Conservation (phyloP, 2,888 invertebrate species). For the Cristatella mucedo region DNA sequence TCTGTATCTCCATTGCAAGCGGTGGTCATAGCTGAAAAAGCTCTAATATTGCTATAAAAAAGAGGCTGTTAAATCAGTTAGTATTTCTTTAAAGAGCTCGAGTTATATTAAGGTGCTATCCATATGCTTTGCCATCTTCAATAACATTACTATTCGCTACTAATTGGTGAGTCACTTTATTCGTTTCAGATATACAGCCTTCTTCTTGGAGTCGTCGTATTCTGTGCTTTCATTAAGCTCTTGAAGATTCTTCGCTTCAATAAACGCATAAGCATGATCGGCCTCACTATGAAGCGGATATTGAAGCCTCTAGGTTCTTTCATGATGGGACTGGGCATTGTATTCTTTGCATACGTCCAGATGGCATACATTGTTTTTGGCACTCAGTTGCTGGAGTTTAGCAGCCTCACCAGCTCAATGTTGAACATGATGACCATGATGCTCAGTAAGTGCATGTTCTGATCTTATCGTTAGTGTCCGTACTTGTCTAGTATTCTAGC, state of each 20-base stretch:
- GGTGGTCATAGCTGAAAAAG: too few relatives aligned
- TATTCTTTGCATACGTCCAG: conserved; percentile 23
- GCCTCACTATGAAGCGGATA: conserved; percentile 22
- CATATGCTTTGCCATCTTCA: too few relatives aligned
- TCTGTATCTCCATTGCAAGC: too few relatives aligned
- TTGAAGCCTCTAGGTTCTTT: conserved; percentile 25
- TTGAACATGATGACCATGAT: conserved; percentile 25
- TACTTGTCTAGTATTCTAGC: too few relatives aligned
- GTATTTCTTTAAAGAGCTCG: too few relatives aligned
- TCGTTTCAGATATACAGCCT: conserved; percentile 23
- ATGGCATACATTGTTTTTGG: conserved; percentile 18
- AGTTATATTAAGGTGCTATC: too few relatives aligned
- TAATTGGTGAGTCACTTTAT: too few relatives aligned
- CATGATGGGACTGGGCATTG: conserved; percentile 23
- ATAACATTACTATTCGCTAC: too few relatives aligned
- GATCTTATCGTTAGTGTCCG: too few relatives aligned
- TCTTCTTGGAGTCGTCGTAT: conserved; percentile 32
- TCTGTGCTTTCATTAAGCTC: conserved; percentile 36
- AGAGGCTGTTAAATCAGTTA: too few relatives aligned
- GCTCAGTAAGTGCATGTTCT: conserved; percentile 18
- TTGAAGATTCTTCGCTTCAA: conserved; percentile 36
- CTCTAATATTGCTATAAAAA: too few relatives aligned
- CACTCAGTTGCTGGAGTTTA: conserved; percentile 14
- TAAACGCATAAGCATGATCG: conserved; percentile 23
- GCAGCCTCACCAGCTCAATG: conserved; percentile 18